A percentile compares a stretch with the other conserved stretches of the same genome.
Evolutionary conservation across 1,140 invertebrate species (phyloP).

Genomic region (Aradophagus sp.): DNA sequence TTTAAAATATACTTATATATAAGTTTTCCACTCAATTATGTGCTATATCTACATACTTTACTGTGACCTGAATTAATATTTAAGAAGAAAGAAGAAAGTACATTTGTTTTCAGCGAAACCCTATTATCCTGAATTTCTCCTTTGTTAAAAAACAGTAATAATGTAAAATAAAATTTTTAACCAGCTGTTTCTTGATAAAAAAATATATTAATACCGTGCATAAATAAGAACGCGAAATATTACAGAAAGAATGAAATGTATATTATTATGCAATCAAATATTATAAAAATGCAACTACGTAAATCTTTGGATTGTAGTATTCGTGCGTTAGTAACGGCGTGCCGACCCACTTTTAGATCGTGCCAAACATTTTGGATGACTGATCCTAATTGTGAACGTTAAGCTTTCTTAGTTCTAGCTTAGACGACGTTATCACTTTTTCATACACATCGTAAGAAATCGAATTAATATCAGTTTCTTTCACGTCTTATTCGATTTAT

Average conservation of each 20-base stretch:
- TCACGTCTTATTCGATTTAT: slow-evolving; percentile 3
- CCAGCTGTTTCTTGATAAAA: too few species aligned
- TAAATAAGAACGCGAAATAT: background rate
- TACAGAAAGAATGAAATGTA: slow-evolving; percentile 14
- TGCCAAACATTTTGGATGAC: slow-evolving; percentile 64
- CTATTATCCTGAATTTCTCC: too few species aligned
- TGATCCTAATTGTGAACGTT: slow-evolving; percentile 57
- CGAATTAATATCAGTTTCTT: slow-evolving; percentile 14
- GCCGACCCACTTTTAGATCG: slow-evolving; percentile 64
- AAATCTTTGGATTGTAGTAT: slow-evolving; percentile 23
- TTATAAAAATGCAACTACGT: slow-evolving; percentile 23
- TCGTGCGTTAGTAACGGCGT: slow-evolving; percentile 34
- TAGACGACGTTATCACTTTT: slow-evolving; percentile 24
- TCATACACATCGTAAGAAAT: slow-evolving; percentile 8
- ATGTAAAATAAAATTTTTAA: too few species aligned
- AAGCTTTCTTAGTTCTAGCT: slow-evolving; percentile 30
- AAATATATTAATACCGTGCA: background rate
- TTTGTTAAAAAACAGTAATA: too few species aligned
- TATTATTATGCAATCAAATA: slow-evolving; percentile 21
- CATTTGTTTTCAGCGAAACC: too few species aligned
- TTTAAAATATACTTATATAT: too few species aligned
- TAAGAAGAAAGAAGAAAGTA: too few species aligned
- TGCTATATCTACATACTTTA: too few species aligned
- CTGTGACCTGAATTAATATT: too few species aligned
- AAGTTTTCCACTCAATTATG: too few species aligned